phyloP scores from a whole-genome alignment of 2,797 vertebrate species.

The Vultur gryphus region DNA sequence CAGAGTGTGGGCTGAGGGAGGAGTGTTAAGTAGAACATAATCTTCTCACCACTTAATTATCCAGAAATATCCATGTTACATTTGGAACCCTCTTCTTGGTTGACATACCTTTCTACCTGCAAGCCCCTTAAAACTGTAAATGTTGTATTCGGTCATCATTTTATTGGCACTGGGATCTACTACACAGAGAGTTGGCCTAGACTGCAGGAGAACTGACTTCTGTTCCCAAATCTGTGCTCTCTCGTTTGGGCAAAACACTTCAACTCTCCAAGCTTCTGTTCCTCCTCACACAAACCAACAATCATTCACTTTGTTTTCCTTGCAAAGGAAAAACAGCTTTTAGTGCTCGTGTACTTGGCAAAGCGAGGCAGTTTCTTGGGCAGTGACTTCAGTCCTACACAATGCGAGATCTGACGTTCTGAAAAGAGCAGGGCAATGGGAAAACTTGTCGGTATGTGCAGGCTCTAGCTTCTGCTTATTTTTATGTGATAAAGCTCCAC shows the following conservation, averaged over 20 bases:
- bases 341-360: not conserved
- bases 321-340: not conserved
- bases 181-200: not conserved
- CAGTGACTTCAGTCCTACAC: not conserved
- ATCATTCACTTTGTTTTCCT: not conserved
- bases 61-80: not conserved
- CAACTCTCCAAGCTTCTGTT: not conserved
- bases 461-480: conserved; percentile 12
- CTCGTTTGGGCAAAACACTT: not conserved
- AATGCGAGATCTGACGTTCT: not conserved
- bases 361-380: not conserved
- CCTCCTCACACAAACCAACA: not conserved
- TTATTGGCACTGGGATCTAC: not conserved
- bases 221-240: not conserved
- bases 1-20: not conserved
- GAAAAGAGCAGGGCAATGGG: not conserved
- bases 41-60: not conserved
- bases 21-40: not conserved
- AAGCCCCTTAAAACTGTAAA: not conserved
- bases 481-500: not conserved
- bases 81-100: not conserved
- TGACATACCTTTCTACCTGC: not conserved
- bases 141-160: not conserved
- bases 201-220: not conserved
- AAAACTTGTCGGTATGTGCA: not conserved